phyloP scores from a whole-genome alignment of 2,113 vertebrate genomes.

The Dasyprocta punctata region DNA sequence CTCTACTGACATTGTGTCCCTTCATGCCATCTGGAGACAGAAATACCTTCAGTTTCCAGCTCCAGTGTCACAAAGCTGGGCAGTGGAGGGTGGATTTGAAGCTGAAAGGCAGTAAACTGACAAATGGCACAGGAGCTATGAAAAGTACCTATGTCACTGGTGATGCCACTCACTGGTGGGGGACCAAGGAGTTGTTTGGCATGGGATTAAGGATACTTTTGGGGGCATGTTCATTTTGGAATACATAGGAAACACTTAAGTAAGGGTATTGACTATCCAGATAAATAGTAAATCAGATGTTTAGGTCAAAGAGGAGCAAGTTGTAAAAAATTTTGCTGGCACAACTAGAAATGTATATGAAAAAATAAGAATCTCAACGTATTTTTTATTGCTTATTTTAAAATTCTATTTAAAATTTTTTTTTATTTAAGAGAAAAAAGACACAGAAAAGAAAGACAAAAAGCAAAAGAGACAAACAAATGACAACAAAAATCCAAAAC shows the following conservation, averaged over 20 bases:
- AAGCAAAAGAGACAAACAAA: no score
- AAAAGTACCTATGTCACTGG: neutral
- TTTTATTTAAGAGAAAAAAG: no score
- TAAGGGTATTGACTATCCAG: neutral
- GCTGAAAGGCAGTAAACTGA: neutral
- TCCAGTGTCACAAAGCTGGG: no score
- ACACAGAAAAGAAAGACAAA: no score
- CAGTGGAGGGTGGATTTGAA: neutral
- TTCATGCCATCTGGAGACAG: neutral
- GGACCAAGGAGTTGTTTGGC: neutral
- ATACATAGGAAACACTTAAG: neutral
- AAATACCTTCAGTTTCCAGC: neutral
- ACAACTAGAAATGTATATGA: neutral
- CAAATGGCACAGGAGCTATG: neutral
- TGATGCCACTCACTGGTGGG: neutral
- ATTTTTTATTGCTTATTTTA: neutral
- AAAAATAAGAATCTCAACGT: neutral
- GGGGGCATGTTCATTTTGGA: neutral
- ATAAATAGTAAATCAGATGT: neutral
- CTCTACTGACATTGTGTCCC: neutral
- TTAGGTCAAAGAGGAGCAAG: neutral
- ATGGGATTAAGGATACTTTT: neutral
- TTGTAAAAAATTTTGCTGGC: neutral
- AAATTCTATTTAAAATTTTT: no score
- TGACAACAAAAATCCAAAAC: no score